A percentile compares a stretch with the other conserved stretches of the same genome.
phyloP scores from a whole-genome alignment of 2,113 vertebrate genomes.

The Ceyx cyanopectus region DNA sequence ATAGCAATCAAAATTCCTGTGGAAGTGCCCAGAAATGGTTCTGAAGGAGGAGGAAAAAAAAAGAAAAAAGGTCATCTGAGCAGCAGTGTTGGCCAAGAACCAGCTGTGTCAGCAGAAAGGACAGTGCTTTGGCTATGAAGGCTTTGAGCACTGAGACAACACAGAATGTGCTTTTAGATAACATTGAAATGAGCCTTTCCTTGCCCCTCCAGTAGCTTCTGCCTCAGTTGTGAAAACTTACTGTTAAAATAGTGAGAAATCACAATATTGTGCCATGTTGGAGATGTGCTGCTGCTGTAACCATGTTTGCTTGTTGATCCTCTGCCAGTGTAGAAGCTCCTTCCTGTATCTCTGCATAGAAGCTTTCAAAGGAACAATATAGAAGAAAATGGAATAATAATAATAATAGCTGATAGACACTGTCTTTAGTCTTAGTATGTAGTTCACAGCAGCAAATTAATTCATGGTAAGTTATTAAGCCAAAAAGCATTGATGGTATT shows the following conservation, averaged over 20 bases:
- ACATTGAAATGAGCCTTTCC: background rate
- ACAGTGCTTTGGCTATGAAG: background rate
- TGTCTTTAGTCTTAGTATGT: background rate
- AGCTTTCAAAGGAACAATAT: conserved; percentile 29
- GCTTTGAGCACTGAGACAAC: background rate
- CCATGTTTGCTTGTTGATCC: background rate
- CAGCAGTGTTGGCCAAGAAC: background rate
- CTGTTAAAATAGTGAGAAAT: background rate
- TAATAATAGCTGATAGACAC: background rate
- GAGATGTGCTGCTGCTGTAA: background rate
- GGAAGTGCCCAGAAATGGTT: conserved; percentile 48
- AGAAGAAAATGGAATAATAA: conserved; percentile 18
- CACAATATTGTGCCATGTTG: background rate
- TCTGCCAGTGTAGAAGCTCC: background rate
- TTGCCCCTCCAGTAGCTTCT: background rate
- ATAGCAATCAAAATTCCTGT: conserved; percentile 40
- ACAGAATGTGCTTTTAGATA: background rate
- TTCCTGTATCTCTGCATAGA: background rate
- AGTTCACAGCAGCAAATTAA: conserved; percentile 32
- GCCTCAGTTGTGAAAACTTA: background rate
- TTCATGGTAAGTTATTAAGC: conserved; percentile 17
- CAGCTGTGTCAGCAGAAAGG: conserved; percentile 36
- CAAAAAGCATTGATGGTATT: background rate
- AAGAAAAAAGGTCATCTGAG: background rate
- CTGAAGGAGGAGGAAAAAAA: background rate